A percentile compares a stretch with the other conserved stretches of the same genome.
These are phyloP conservation scores for Ceuthmochares aereus DNA, from an alignment of 2,113 vertebrate genomes.

Conservation along the genomic window DNA sequence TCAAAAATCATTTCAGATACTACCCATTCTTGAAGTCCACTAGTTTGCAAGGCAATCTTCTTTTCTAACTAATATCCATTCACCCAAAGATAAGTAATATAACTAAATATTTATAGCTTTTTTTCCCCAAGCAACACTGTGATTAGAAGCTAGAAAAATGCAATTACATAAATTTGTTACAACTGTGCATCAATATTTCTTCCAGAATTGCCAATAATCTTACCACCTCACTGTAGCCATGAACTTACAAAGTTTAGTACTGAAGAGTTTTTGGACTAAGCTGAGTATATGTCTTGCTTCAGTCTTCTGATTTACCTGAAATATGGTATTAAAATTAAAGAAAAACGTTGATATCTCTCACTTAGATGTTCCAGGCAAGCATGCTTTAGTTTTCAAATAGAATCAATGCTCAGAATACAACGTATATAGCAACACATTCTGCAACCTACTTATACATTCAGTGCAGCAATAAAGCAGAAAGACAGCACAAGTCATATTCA, in stretches of 20 bases:
- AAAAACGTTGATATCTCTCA: not conserved
- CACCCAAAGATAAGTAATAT: not conserved
- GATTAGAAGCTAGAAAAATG: not conserved
- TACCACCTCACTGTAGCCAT: not conserved
- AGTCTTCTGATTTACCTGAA: conserved; percentile 86
- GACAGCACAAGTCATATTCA: not conserved
- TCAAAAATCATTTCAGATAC: not conserved
- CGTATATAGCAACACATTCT: not conserved
- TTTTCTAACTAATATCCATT: not conserved
- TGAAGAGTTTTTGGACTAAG: conserved; percentile 86
- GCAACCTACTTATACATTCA: not conserved
- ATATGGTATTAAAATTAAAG: conserved; percentile 50
- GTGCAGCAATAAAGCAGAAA: not conserved
- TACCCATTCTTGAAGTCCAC: not conserved
- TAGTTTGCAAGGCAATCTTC: not conserved
- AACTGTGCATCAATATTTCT: not conserved
- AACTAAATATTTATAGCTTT: not conserved
- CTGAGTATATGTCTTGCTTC: conserved; percentile 87
- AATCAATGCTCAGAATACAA: not conserved
- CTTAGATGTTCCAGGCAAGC: not conserved
- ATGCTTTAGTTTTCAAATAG: not conserved
- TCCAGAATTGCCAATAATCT: not conserved
- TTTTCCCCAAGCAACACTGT: not conserved
- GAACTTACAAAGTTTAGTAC: conserved; percentile 89
- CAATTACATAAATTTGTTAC: not conserved